Base-by-base conservation (phyloP, 2,113 vertebrate genomes). In the Eidolon helvum region DNA sequence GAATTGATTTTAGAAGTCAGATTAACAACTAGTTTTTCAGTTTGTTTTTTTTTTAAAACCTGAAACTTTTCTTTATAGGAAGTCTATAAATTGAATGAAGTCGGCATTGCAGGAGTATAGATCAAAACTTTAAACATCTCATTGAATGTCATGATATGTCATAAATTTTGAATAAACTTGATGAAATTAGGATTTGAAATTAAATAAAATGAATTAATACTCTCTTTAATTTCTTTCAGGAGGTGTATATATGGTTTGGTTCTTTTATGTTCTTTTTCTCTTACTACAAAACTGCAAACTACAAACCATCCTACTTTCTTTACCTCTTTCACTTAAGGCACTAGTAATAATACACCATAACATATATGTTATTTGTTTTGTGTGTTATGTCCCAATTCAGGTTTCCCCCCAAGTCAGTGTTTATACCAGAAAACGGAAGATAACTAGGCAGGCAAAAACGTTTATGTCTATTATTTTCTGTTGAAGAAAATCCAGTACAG, bases 121-220 rank as follows among this genome's bases (percentile, higher is more conserved):
- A 68, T 57, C 48, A 74, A 84, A 90, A 78, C 57, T 61, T 40
- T 79, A 74, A 97, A 79, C 15, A 90, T 94, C 7, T 90, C 86
- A 72, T 0, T 59, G 24, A 55, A 24, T 90, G 40, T 63, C 35
- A 16, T 94, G 26, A n/a, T 84, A 19, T 90, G 28, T 43, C 28
- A 84, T 53, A 63, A 68, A 63, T 77, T 94, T 75, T 61, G 45
- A 85, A 92, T 94, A 65, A 28, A 59, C 53, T 40, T 59, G 1
- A 91, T 97, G 77, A 80, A 96, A 77, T 96, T 95, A 71, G 43
- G 55, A 93, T 93, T 91, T 85, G 59, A 92, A 97, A 71, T 66
- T 75, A 69, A 74, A 3, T 95, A 71, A 87, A 95, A 72, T 80
- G 72, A 86, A 82, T 72, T 21, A 72, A 16, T 59, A 59, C 9